Percentiles rank a stretch among this genome's conserved stretches.
Conservation (phyloP, 2,888 invertebrate genomes). For the Chrysotoxum bicinctum region DNA sequence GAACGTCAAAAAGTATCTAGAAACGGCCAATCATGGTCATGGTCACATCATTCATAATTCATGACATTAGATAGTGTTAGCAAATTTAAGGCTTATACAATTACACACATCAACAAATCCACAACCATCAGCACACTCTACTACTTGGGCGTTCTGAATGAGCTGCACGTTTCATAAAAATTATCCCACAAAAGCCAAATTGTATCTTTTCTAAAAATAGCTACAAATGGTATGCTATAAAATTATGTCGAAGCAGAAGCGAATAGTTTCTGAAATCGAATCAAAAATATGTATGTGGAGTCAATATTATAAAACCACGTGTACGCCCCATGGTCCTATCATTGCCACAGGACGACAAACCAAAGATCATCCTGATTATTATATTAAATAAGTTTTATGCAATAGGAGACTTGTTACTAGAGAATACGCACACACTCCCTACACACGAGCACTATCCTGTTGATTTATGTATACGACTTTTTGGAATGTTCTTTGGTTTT, state of each 20-base stretch:
- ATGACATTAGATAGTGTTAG: background rate
- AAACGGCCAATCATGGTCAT: background rate
- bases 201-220: constrained; percentile 22
- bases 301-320: constrained; percentile 8
- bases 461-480: background rate
- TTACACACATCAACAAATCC: constrained; percentile 17
- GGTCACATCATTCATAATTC: constrained; percentile 21
- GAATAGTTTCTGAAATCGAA: background rate
- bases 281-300: background rate
- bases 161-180: constrained; percentile 6
- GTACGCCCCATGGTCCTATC: background rate
- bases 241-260: constrained; percentile 7
- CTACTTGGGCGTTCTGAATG: constrained; percentile 12
- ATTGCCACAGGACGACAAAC: background rate
- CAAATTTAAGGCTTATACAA: background rate
- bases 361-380: background rate
- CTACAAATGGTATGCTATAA: constrained; percentile 11
- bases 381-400: background rate
- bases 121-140: background rate
- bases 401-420: background rate
- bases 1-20: background rate
- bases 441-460: background rate
- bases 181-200: background rate
- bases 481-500: background rate
- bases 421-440: background rate